phyloP scores from a whole-genome alignment of 2,797 vertebrate genomes.

The Antennarius maculatus region DNA sequence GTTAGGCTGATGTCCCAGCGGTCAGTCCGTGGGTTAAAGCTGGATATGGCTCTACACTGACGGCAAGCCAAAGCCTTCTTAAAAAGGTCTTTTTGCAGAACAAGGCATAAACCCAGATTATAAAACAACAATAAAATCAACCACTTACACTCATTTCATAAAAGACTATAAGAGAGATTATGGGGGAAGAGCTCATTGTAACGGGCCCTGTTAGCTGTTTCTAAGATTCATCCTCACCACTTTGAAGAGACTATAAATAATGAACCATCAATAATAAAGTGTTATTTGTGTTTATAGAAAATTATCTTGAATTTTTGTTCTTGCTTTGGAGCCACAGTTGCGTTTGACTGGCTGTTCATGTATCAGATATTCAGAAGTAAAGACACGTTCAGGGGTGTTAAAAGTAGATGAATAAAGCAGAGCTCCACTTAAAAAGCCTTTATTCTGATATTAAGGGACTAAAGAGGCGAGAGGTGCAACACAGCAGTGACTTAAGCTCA shows the following conservation, averaged over 20 bases:
- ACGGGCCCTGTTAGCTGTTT: constrained; percentile 29
- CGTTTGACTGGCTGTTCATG: constrained; percentile 1
- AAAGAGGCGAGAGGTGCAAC: constrained; percentile 47
- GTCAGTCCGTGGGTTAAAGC: constrained; percentile 61
- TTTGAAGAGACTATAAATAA: constrained; percentile 19
- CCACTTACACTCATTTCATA: constrained; percentile 74
- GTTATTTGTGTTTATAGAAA: not conserved
- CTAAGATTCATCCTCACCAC: constrained; percentile 23
- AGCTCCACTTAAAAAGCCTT: constrained; percentile 32
- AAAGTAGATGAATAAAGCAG: constrained; percentile 38
- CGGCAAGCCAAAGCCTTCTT: constrained; percentile 65
- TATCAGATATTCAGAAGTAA: constrained; percentile 3
- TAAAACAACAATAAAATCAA: constrained; percentile 78
- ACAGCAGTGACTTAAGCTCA: constrained; percentile 67
- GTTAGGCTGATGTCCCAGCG: constrained; percentile 7
- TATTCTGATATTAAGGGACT: constrained; percentile 46
- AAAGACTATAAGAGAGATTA: constrained; percentile 71
- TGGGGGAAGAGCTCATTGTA: constrained; percentile 38
- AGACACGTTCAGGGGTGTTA: constrained; percentile 24
- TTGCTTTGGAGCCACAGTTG: not conserved
- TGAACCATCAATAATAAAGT: constrained; percentile 21
- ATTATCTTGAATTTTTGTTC: not conserved
- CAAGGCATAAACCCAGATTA: constrained; percentile 88
- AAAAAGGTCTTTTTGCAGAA: constrained; percentile 75
- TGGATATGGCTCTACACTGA: constrained; percentile 48